Evolutionary conservation across 2,797 vertebrate species (phyloP), one percentile per base, ranked within the genome.

Genomic region (Orestias chungarensis): DNA sequence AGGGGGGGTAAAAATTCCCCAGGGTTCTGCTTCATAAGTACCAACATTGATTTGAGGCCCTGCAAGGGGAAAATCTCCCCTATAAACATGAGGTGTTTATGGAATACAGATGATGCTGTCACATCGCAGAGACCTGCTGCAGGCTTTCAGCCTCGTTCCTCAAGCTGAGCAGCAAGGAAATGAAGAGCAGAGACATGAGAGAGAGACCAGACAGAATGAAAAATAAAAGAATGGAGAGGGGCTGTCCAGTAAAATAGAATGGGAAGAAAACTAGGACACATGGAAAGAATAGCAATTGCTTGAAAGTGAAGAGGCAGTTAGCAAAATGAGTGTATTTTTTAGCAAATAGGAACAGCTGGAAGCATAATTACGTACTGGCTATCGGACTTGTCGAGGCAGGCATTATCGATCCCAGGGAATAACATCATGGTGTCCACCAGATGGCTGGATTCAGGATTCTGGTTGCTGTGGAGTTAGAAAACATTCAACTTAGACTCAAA

Each of bases 321-420:
- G 49, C 17, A 55, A 75, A 70, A 46, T 46, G 4, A 42, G 67
- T 47, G 42, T 9, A 20, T 65, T 64, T 69, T 75, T 47, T 12
- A 40, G 49, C 23, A 65, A 75, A 70, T 27, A 10, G 17, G 68
- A 65, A 59, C 49, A 76, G 68, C 68, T 76, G 62, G 68, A 77
- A 66, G 68, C 40, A 57, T 44, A 74, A 82, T 83, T 86, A 93
- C 95, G n/a, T 87, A 95, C 95, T 40, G 64, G 74, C 93, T 87
- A 81, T 90, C 90, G 46, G 88, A 80, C 6, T 94, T 79, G 49
- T 83, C 85, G 76, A 96, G 84, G 88, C 97, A 99, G 1, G 78
- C 66, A 43, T 95, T 95, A 91, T 98, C 96, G 0, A 97, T 95
- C 80, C 97, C 97, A 31, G 97, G 97, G 91, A 94, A 96, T 69